Percentiles rank a stretch among this genome's conserved stretches.
Evolutionary conservation across 1,140 invertebrate genomes (phyloP).

Genomic region (Bilobella aurantiaca): DNA sequence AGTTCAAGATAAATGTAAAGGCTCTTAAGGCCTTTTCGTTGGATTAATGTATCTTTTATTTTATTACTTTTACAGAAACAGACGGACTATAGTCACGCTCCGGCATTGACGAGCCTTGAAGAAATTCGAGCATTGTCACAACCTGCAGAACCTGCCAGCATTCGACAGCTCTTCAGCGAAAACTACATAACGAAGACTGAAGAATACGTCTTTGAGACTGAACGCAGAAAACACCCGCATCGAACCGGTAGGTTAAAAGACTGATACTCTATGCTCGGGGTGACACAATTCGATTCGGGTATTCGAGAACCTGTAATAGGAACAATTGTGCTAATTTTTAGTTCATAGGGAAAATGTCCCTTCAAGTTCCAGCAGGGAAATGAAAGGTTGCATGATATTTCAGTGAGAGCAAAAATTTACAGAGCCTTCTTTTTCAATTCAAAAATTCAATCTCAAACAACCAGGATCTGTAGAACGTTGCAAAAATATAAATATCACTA

Average conservation of each 20-base stretch:
- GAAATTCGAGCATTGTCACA: conserved; percentile 12
- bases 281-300: no score
- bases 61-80: conserved; percentile 13
- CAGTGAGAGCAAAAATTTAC: no score
- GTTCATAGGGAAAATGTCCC: no score
- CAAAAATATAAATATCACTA: no score
- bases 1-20: neutral
- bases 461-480: no score
- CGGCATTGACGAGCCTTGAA: conserved; percentile 16
- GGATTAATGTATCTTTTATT: neutral
- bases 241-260: conserved; percentile 21
- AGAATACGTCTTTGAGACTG: conserved; percentile 34
- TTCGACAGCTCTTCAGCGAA: conserved; percentile 23
- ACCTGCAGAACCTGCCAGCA: conserved; percentile 21
- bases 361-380: no score
- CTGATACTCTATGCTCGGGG: no score
- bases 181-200: conserved; percentile 27
- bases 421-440: neutral
- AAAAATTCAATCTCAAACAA: no score
- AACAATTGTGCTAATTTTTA: no score
- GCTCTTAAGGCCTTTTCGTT: no score
- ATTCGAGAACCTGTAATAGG: no score
- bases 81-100: conserved; percentile 5
- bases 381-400: no score
- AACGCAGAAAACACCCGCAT: conserved; percentile 29